phyloP scores from a whole-genome alignment of 2,113 vertebrate genomes.

The Rhinichthys klamathensis region DNA sequence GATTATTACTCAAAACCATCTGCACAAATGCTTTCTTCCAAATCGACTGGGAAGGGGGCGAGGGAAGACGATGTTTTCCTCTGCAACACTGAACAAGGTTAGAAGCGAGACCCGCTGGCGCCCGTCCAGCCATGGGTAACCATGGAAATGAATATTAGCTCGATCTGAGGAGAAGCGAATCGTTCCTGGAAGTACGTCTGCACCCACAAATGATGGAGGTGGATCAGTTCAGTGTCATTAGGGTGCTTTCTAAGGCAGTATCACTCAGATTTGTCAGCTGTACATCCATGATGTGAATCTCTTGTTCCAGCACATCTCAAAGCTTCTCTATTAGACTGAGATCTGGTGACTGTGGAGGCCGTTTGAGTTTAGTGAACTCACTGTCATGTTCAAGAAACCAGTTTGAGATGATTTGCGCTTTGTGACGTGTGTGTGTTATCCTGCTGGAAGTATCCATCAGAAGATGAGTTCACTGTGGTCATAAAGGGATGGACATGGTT shows the following conservation, averaged over 20 bases:
- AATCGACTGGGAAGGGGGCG: background rate
- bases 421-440: too few species aligned
- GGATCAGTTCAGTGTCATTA: conserved; percentile 8
- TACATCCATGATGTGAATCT: too few species aligned
- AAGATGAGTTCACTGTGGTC: too few species aligned
- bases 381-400: too few species aligned
- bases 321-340: too few species aligned
- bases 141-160: conserved; percentile 45
- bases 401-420: too few species aligned
- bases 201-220: conserved; percentile 28
- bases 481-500: too few species aligned
- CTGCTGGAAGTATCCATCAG: too few species aligned
- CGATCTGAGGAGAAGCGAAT: conserved; percentile 32
- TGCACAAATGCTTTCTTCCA: background rate
- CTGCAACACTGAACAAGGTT: conserved; percentile 4
- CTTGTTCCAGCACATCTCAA: too few species aligned
- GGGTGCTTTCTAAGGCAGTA: background rate
- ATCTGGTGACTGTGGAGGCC: too few species aligned
- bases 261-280: too few species aligned
- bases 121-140: conserved; percentile 39
- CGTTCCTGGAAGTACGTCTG: conserved; percentile 28
- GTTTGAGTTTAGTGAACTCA: too few species aligned
- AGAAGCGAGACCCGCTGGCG: background rate
- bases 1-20: conserved; percentile 23
- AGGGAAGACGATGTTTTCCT: background rate